Evolutionary conservation across 2,888 invertebrate species (phyloP), one percentile per base, ranked within the genome.

Genomic region (Cylindroiulus punctatus): DNA sequence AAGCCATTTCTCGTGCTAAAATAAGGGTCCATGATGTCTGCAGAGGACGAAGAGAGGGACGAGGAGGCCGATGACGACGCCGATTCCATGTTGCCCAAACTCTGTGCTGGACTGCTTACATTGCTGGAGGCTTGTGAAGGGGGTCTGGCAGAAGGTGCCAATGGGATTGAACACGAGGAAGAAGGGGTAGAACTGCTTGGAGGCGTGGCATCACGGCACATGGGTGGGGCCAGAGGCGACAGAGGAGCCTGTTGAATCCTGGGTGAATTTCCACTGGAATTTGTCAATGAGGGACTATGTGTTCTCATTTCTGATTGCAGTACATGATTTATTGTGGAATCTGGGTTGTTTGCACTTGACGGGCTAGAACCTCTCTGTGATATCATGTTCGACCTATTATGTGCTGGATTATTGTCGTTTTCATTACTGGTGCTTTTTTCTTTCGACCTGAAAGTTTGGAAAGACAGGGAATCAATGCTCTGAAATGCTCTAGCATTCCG

Each of bases 51-150:
- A 40, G 85, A 85, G 10, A 81, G 57, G 26, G 85, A 85, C 1
- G 85, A 85, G 4, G 85, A 76, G 5, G 85, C 57, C 1, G 85
- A 85, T 2, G 85, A 85, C 1, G 85, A 85, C 12, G 85, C 76
- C 42, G 85, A 76, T 26, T 85, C 85, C 44, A 85, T 14, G 40
- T 85, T 85, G n/a, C 32, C 81, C 32, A 85, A 52, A 85, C 85
- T 85, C 65, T 76, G 85, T 12, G 85, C 47, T 5, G 85, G 85
- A 85, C 85, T 85, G 30, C 81, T 40, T 19, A 40, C 40, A 40
- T 81, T 81, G 40, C 81, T 81, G 19, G 81, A 81, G 17, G 81
- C 30, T 40, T 81, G 81, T 47, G 84, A 84, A 40, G 84, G 8
- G 8, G 36, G 65, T 19, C n/a, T 26, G 19, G 26, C 85, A 47